These are phyloP conservation scores for Chrysemys picta DNA, from an alignment of 2,113 vertebrate genomes.

Conservation along the genomic window DNA sequence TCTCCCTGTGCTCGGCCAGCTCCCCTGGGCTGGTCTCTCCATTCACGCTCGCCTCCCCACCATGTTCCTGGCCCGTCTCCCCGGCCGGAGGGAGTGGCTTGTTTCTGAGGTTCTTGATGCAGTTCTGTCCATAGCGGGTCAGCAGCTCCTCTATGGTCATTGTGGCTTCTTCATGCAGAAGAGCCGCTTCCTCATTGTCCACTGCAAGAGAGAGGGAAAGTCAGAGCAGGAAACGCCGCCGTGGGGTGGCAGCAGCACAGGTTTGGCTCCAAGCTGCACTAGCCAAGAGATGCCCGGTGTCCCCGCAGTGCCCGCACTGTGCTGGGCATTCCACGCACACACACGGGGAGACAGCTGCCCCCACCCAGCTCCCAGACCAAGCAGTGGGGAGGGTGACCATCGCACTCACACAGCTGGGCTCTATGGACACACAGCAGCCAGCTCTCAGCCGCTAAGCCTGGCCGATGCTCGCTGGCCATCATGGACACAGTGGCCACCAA, in stretches of 20 bases:
- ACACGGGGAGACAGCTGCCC: background rate
- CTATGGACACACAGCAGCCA: background rate
- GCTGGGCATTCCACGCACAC: too few species aligned
- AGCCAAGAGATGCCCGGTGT: background rate
- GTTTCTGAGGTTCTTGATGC: slow-evolving; percentile 84
- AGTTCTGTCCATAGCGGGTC: slow-evolving; percentile 94
- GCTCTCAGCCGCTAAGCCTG: background rate
- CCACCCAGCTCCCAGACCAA: background rate
- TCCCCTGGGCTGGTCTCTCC: slow-evolving; percentile 87
- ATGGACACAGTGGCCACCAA: background rate
- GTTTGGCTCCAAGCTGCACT: background rate
- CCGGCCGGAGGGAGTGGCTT: slow-evolving; percentile 57
- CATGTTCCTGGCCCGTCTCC: slow-evolving; percentile 79
- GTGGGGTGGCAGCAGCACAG: background rate
- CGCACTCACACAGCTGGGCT: background rate
- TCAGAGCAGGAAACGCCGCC: background rate
- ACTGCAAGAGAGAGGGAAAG: slow-evolving; percentile 78
- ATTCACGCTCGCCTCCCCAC: slow-evolving; percentile 81
- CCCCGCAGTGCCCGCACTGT: background rate
- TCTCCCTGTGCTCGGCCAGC: slow-evolving; percentile 73
- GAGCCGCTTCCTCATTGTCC: slow-evolving; percentile 96
- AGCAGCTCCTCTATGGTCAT: slow-evolving; percentile 99
- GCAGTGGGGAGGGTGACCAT: background rate
- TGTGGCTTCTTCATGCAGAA: slow-evolving; percentile 97
- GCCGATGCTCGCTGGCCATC: fast-evolving